These are phyloP conservation scores for Schizothorax lantsangensis DNA, from an alignment of 2,797 vertebrate genomes.

Conservation along the genomic window DNA sequence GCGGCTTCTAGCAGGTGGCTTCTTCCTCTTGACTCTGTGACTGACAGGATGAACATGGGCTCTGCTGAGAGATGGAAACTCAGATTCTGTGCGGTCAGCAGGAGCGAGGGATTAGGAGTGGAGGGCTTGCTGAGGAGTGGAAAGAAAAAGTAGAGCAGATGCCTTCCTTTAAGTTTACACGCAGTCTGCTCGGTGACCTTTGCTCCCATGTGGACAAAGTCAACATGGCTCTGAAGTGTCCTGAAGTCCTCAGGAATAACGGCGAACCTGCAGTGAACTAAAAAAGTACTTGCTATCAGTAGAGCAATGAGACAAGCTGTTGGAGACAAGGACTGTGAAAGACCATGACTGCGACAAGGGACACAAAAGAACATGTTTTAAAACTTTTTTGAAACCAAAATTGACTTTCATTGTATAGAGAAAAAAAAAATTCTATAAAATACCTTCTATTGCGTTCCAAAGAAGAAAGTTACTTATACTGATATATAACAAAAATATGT, in stretches of 20 bases:
- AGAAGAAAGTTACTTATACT: not conserved
- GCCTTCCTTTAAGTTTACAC: slow-evolving; percentile 39
- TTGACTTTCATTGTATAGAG: not conserved
- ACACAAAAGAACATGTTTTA: not conserved
- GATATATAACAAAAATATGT: no score
- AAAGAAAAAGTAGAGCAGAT: slow-evolving; percentile 38
- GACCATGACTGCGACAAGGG: slow-evolving; percentile 31
- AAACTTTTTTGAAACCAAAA: not conserved
- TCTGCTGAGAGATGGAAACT: slow-evolving; percentile 41
- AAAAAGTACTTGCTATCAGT: slow-evolving; percentile 63
- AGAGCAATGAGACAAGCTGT: slow-evolving; percentile 31
- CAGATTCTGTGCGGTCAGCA: slow-evolving; percentile 46
- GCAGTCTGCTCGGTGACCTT: slow-evolving; percentile 49
- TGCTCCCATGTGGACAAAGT: slow-evolving; percentile 61
- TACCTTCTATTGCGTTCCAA: not conserved
- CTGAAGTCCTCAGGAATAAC: slow-evolving; percentile 48
- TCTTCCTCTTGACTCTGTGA: slow-evolving; percentile 25
- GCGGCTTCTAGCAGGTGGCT: slow-evolving; percentile 8
- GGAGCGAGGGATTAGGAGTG: slow-evolving; percentile 44
- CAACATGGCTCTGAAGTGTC: slow-evolving; percentile 40
- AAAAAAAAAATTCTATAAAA: not conserved
- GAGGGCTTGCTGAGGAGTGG: slow-evolving; percentile 32
- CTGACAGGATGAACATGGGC: slow-evolving; percentile 36
- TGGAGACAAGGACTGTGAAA: slow-evolving; percentile 30
- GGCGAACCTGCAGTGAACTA: slow-evolving; percentile 60